phyloP scores from a whole-genome alignment of 2,888 invertebrate species.

The Caenorhabditis sp. region DNA sequence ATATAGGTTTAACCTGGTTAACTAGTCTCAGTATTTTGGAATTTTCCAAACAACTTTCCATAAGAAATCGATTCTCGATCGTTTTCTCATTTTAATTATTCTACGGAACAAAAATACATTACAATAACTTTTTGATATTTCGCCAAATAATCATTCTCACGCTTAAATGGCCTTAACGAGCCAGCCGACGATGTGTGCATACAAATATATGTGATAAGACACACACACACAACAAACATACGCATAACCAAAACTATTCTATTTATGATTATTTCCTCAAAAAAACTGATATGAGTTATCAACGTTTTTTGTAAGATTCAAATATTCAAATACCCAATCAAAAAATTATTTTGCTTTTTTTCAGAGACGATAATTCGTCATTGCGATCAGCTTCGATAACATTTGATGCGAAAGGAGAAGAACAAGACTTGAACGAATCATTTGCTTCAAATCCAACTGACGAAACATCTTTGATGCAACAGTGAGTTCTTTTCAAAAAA shows the following conservation, averaged over 20 bases:
- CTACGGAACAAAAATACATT: too few species aligned
- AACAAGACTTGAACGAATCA: conserved; percentile 51
- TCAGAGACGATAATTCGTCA: conserved; percentile 54
- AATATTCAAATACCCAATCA: too few species aligned
- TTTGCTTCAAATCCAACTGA: conserved; percentile 53
- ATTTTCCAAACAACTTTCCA: too few species aligned
- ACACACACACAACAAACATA: not conserved
- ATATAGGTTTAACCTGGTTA: too few species aligned
- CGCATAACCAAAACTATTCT: conserved; percentile 1
- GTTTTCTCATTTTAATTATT: too few species aligned
- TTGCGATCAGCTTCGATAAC: conserved; percentile 53
- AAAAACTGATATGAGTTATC: not conserved
- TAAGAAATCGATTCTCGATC: too few species aligned
- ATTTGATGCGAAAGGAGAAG: conserved; percentile 47
- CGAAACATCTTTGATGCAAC: conserved; percentile 50
- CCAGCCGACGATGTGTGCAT: not conserved
- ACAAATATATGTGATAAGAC: conserved; percentile 1
- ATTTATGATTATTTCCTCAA: not conserved
- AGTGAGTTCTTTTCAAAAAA: conserved; percentile 29
- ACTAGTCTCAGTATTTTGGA: too few species aligned
- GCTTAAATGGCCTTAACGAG: not conserved
- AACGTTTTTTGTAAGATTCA: conserved; percentile 18
- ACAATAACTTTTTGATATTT: not conserved
- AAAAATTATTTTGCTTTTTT: conserved; percentile 12
- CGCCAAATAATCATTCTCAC: conserved; percentile 3